Evolutionary conservation across 2,113 vertebrate genomes (phyloP).

Genomic region (Spermophilus dauricus): DNA sequence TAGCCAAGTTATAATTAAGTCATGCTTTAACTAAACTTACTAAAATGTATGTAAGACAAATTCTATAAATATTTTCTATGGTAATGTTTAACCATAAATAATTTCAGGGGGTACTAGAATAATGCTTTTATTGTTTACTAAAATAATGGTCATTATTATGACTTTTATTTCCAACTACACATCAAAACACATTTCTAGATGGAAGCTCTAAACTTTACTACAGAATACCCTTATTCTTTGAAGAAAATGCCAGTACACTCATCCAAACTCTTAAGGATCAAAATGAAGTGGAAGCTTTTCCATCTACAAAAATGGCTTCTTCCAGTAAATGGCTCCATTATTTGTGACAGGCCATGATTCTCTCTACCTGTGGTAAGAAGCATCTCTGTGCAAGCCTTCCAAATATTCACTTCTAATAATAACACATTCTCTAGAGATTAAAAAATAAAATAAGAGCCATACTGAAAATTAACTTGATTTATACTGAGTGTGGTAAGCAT

Average conservation of each 20-base stretch:
- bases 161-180: slow-evolving; percentile 7
- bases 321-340: not conserved
- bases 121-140: not conserved
- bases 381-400: not conserved
- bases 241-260: not conserved
- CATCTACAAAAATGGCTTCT: not conserved
- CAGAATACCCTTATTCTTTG: not conserved
- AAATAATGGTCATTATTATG: not conserved
- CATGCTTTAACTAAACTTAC: not conserved
- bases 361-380: not conserved
- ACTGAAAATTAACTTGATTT: not conserved
- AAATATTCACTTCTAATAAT: not conserved
- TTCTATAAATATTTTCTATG: slow-evolving; percentile 12
- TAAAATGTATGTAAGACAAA: not conserved
- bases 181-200: not conserved
- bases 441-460: not conserved
- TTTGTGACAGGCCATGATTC: not conserved
- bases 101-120: not conserved
- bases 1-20: not conserved
- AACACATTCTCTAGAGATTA: not conserved
- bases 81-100: not conserved
- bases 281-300: not conserved
- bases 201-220: not conserved
- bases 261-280: not conserved
- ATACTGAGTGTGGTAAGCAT: not conserved